Conservation (phyloP, 2,113 vertebrate species). For the Alaudala cheleensis region DNA sequence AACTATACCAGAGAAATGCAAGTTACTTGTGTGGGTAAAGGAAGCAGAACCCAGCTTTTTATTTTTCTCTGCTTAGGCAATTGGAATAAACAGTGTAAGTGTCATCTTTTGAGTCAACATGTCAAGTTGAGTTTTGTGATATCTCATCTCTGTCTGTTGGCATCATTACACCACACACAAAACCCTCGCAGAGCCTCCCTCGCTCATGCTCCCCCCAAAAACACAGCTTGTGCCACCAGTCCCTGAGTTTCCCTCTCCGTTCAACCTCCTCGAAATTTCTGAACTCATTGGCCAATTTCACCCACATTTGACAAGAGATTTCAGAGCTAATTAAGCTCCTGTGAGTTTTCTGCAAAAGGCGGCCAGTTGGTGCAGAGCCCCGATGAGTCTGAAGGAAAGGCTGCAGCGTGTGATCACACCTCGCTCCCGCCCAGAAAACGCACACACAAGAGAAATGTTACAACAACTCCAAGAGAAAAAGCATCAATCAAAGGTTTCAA, state of each 20-base stretch:
- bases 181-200: neutral
- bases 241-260: neutral
- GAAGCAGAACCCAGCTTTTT: neutral
- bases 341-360: neutral
- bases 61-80: conserved; percentile 18
- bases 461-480: conserved; percentile 20
- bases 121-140: neutral
- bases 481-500: conserved; percentile 46
- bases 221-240: neutral
- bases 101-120: conserved; percentile 28
- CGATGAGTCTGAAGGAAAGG: conserved; percentile 12
- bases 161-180: neutral
- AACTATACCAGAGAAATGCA: neutral
- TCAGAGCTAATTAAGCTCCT: conserved; percentile 41
- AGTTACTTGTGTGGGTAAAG: neutral
- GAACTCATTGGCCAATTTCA: conserved; percentile 3
- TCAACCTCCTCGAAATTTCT: neutral
- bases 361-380: conserved; percentile 39
- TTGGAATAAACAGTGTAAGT: conserved; percentile 12
- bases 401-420: conserved; percentile 61
- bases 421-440: neutral
- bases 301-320: conserved; percentile 16
- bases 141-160: neutral
- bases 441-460: neutral
- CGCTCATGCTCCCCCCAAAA: neutral